Evolutionary conservation across 2,888 invertebrate species (phyloP).

Genomic region (Euplagia quadripunctaria): DNA sequence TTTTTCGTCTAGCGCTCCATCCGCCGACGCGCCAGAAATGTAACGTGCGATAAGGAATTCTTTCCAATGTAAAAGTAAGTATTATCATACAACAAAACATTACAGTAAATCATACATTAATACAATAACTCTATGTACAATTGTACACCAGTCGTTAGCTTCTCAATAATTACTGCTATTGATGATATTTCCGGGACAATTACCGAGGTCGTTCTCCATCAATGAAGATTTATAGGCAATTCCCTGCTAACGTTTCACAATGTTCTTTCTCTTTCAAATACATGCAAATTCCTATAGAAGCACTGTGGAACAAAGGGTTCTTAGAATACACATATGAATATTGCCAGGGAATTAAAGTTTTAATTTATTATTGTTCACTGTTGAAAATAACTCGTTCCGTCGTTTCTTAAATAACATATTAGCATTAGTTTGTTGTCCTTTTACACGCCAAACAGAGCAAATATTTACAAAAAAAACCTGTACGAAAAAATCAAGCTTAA

Average conservation of each 20-base stretch:
- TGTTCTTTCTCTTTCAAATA: slow-evolving; percentile 6
- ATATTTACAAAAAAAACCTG: too few species aligned
- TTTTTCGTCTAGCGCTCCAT: too few species aligned
- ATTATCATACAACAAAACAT: too few species aligned
- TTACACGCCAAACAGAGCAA: neutral
- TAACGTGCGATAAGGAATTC: too few species aligned
- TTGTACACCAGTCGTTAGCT: neutral
- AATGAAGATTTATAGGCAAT: slow-evolving; percentile 19
- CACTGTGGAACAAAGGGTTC: slow-evolving; percentile 25
- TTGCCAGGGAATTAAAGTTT: neutral
- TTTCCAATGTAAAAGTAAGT: too few species aligned
- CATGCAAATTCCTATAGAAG: slow-evolving; percentile 33
- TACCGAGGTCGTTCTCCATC: neutral
- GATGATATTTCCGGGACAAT: slow-evolving; percentile 4
- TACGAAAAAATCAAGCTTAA: too few species aligned
- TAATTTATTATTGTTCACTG: neutral
- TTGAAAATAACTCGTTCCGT: neutral
- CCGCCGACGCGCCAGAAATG: too few species aligned
- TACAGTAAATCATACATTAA: neutral
- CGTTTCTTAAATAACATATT: neutral
- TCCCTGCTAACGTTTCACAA: slow-evolving; percentile 9
- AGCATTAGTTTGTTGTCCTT: neutral
- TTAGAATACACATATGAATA: slow-evolving; percentile 13
- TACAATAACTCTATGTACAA: neutral
- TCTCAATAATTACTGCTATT: slow-evolving; percentile 1